Base-by-base conservation (phyloP, 1,140 invertebrate genomes). In the Drosophila tani region DNA sequence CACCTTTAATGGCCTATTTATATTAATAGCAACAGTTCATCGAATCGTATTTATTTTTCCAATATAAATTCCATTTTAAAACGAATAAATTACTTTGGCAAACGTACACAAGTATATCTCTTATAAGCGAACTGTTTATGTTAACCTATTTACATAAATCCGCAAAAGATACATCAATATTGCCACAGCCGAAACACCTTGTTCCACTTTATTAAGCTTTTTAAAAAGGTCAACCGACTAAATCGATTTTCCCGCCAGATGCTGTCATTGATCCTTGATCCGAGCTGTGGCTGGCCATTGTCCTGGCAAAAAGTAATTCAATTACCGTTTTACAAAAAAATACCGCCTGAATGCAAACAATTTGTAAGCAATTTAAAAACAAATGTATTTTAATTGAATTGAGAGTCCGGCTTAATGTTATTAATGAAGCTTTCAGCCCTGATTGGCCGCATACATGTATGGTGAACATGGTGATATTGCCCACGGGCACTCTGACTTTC, bases 331-430 rank as follows among this genome's bases (percentile, higher is more conserved):
- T 56, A 56, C 71, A 63, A 55, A 74, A 83, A 84, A 80, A 67
- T 58, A 45, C 38, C 27, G 68, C 64, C 47, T 73, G 65, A 76
- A 68, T 62, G 66, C 77, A 79, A 73, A 70, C 75, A 83, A 75
- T 86, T 64, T 79, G 71, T 68, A 77, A 80, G 60, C 84, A 83
- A 81, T 90, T 84, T 73, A 80, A 88, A 56, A 86, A 79, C 66
- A 80, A 77, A 88, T 69, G 60, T 64, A 80, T 62, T 77, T 84
- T 75, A 88, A 86, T 88, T 88, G 65, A 80, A 88, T 88, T 80
- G 74, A 88, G 71, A 69, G 75, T 46, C 53, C 5, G 41, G 65
- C 60, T 83, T 81, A 81, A 85, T 74, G 58, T 62, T 66, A 58
- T 66, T 85, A 85, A 67, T 81, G 62, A 68, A 63, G 71, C 66